Conservation (phyloP, 2,797 vertebrate species). For the Microcaecilia unicolor region DNA sequence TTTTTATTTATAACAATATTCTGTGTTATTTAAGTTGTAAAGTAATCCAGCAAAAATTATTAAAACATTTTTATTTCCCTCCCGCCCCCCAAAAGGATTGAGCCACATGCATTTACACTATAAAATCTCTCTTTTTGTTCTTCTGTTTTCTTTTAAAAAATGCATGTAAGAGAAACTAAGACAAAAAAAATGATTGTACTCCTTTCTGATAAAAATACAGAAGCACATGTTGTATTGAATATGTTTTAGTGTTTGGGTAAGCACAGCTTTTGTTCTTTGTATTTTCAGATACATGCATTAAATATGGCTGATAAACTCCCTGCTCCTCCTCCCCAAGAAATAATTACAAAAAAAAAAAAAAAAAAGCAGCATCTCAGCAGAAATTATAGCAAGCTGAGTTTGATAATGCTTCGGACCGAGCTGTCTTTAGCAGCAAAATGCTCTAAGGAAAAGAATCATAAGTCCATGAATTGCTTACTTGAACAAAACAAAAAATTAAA, state of each 20-base stretch:
- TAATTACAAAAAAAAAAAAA: too few relatives aligned
- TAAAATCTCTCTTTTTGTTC: constrained; percentile 78
- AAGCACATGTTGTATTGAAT: constrained; percentile 49
- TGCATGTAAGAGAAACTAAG: constrained; percentile 52
- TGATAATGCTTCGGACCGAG: constrained; percentile 37
- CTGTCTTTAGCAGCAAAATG: constrained; percentile 56
- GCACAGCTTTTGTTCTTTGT: constrained; percentile 25
- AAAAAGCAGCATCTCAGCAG: too few relatives aligned
- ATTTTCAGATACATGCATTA: constrained; percentile 51
- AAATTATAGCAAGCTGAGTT: constrained; percentile 40
- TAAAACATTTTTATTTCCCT: constrained; percentile 66
- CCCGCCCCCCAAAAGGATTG: constrained; percentile 40
- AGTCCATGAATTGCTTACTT: background rate
- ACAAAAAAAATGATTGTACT: constrained; percentile 46
- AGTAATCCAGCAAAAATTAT: constrained; percentile 75
- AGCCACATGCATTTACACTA: constrained; percentile 67
- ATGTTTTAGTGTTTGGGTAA: constrained; percentile 35
- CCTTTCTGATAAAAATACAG: constrained; percentile 20
- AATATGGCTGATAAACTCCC: constrained; percentile 29
- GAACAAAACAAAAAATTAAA: too few relatives aligned
- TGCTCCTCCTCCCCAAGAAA: too few relatives aligned
- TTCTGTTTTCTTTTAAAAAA: constrained; percentile 54
- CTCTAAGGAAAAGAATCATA: background rate
- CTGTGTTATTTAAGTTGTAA: constrained; percentile 75
- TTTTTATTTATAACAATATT: constrained; percentile 85